phyloP scores from a whole-genome alignment of 1,140 invertebrate species.

The Hypothenemus hampei region DNA sequence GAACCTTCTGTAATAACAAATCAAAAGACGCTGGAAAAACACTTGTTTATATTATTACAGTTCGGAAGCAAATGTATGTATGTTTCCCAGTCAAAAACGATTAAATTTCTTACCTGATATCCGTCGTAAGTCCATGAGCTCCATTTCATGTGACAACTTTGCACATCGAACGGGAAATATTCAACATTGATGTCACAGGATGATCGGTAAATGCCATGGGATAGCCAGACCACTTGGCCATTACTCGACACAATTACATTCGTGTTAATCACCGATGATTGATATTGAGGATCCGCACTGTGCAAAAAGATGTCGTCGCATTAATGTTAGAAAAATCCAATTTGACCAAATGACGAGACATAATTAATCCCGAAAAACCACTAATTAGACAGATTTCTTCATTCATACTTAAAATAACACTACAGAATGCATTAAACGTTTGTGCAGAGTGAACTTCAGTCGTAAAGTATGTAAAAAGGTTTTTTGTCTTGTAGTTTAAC shows the following conservation, averaged over 20 bases:
- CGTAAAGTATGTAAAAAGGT: too few relatives aligned
- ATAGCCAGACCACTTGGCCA: conserved; percentile 73
- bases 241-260: conserved; percentile 71
- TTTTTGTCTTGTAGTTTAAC: too few relatives aligned
- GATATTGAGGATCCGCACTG: conserved; percentile 79
- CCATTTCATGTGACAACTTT: conserved; percentile 89
- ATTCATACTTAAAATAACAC: too few relatives aligned
- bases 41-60: too few relatives aligned
- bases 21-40: too few relatives aligned
- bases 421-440: too few relatives aligned
- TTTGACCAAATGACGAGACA: neutral
- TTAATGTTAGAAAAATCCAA: neutral
- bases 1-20: too few relatives aligned
- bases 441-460: too few relatives aligned
- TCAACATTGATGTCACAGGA: conserved; percentile 89
- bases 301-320: conserved; percentile 35
- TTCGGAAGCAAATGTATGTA: too few relatives aligned
- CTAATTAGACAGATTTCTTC: too few relatives aligned
- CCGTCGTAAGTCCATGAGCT: conserved; percentile 97
- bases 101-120: conserved; percentile 66
- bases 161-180: conserved; percentile 92
- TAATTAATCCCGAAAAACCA: too few relatives aligned
- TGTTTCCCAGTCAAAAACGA: neutral
- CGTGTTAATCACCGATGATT: conserved; percentile 73
- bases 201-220: conserved; percentile 79